Conservation (phyloP, 2,888 invertebrate species). For the Pimpla rufipes region DNA sequence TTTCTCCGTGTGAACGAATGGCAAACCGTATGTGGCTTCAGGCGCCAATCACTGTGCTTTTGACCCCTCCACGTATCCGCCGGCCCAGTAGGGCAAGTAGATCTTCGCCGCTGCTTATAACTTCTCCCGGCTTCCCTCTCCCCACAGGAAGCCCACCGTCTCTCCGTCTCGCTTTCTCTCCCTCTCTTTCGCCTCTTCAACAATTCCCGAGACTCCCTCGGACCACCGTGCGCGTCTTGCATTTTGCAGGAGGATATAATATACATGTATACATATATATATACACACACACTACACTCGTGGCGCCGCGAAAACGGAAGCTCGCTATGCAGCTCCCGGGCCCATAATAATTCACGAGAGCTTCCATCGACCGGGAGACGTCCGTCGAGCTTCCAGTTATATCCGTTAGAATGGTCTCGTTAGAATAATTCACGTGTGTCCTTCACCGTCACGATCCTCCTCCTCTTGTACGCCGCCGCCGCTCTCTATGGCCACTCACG, state of each 20-base stretch:
- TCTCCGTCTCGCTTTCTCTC: no score
- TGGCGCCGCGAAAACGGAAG: slow-evolving; percentile 41
- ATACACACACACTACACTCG: background rate
- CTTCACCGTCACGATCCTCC: slow-evolving; percentile 46
- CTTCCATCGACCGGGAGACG: slow-evolving; percentile 47
- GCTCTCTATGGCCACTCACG: background rate
- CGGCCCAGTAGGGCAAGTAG: slow-evolving; percentile 7
- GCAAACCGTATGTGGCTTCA: background rate
- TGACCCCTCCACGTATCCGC: slow-evolving; percentile 12
- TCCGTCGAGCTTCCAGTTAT: slow-evolving; percentile 35
- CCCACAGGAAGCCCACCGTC: slow-evolving; percentile 33
- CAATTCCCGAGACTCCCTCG: slow-evolving; percentile 45
- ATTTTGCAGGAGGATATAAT: slow-evolving; percentile 39
- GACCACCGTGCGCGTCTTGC: slow-evolving; percentile 18
- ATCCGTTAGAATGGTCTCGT: slow-evolving; percentile 41
- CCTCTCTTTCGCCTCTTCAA: slow-evolving; percentile 30
- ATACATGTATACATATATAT: slow-evolving; percentile 14
- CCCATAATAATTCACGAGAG: slow-evolving; percentile 60
- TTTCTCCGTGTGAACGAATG: no score
- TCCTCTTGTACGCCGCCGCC: background rate
- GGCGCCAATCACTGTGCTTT: slow-evolving; percentile 21
- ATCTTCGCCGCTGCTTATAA: background rate
- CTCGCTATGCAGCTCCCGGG: slow-evolving; percentile 36
- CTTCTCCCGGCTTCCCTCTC: slow-evolving; percentile 2
- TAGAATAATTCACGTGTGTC: slow-evolving; percentile 57